Conservation (phyloP, 2,113 vertebrate genomes). For the Pelusios castaneus region DNA sequence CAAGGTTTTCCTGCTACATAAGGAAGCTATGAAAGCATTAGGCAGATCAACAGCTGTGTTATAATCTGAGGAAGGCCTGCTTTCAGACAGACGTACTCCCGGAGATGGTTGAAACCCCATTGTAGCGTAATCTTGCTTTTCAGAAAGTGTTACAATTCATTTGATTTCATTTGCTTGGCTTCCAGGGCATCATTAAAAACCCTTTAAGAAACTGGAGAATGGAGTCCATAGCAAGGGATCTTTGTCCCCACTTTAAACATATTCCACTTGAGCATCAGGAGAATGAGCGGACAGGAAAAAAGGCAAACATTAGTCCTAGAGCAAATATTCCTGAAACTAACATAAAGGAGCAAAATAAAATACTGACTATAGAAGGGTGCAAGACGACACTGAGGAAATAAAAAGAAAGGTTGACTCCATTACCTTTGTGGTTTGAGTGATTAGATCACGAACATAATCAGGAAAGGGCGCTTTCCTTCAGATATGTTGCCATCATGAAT, state of each 20-base stretch:
- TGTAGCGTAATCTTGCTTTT: conserved; percentile 94
- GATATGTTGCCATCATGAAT: neutral
- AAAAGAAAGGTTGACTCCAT: neutral
- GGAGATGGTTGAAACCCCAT: conserved; percentile 83
- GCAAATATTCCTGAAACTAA: conserved; percentile 31
- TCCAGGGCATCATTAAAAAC: conserved; percentile 83
- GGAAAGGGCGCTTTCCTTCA: conserved; percentile 22
- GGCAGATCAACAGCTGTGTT: conserved; percentile 84
- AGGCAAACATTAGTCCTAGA: neutral
- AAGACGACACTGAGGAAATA: neutral
- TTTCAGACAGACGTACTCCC: conserved; percentile 79
- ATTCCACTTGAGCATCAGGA: neutral
- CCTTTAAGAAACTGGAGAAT: conserved; percentile 82
- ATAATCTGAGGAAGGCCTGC: conserved; percentile 78
- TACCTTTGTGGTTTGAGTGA: neutral
- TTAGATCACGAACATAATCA: neutral
- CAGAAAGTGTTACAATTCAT: conserved; percentile 92
- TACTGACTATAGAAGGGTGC: neutral
- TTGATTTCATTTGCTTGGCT: conserved; percentile 87
- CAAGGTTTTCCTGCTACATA: conserved; percentile 78
- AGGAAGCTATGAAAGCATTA: conserved; percentile 84
- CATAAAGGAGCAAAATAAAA: neutral
- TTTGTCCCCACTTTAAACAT: conserved; percentile 72
- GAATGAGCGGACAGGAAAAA: conserved; percentile 24
- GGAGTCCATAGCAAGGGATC: conserved; percentile 80